phyloP scores from a whole-genome alignment of 2,888 invertebrate genomes.

The Platypus cylindrus region DNA sequence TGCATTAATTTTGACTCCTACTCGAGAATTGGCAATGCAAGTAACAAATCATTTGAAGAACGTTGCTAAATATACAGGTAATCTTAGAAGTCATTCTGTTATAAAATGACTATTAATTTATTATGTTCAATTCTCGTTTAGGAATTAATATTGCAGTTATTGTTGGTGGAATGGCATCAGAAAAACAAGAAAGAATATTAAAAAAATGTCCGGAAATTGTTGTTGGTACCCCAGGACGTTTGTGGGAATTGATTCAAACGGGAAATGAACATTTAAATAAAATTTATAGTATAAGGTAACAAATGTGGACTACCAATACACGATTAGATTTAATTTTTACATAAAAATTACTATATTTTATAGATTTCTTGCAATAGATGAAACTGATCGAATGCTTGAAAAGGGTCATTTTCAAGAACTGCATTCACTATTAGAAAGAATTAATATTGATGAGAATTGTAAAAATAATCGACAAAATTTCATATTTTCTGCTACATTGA shows the following conservation, averaged over 20 bases:
- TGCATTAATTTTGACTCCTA: slow-evolving; percentile 87
- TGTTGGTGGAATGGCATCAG: slow-evolving; percentile 87
- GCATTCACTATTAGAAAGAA: slow-evolving; percentile 59
- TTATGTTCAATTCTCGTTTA: slow-evolving; percentile 14
- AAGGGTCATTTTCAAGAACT: slow-evolving; percentile 92
- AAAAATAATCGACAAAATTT: slow-evolving; percentile 71
- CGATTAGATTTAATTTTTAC: slow-evolving; percentile 1
- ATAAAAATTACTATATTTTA: slow-evolving; percentile 9
- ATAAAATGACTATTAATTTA: slow-evolving; percentile 1
- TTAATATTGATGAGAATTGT: slow-evolving; percentile 57
- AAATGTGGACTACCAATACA: slow-evolving; percentile 5
- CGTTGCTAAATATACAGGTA: slow-evolving; percentile 68
- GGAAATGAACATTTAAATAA: slow-evolving; percentile 67
- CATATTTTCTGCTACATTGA: slow-evolving; percentile 94
- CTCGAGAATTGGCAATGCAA: slow-evolving; percentile 92
- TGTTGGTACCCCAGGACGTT: slow-evolving; percentile 91
- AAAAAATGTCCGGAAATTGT: slow-evolving; percentile 79
- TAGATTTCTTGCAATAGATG: slow-evolving; percentile 89
- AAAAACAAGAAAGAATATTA: slow-evolving; percentile 85
- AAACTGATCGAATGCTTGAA: slow-evolving; percentile 97
- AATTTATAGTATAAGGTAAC: slow-evolving; percentile 54
- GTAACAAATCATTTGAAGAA: slow-evolving; percentile 73
- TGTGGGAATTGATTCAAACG: slow-evolving; percentile 84
- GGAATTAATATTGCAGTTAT: slow-evolving; percentile 64
- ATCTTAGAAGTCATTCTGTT: slow-evolving; percentile 1